Percentiles rank a stretch among this genome's conserved stretches.
Conservation (phyloP, 2,888 invertebrate genomes). For the Hedychridium roseum region DNA sequence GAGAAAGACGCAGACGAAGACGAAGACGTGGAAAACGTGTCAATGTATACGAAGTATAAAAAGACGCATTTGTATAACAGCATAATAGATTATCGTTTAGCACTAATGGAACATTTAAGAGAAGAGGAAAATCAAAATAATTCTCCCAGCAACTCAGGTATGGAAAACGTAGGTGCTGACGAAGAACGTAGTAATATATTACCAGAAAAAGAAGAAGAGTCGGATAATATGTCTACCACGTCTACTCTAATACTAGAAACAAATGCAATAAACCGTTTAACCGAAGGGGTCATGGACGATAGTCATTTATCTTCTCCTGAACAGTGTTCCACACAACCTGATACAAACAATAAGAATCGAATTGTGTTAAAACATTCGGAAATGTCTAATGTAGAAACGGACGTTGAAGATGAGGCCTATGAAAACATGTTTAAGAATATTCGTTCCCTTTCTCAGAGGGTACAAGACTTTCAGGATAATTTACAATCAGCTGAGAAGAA, state of each 20-base stretch:
- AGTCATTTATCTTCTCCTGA: no score
- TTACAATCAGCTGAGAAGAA: no score
- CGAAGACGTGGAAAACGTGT: constrained; percentile 30
- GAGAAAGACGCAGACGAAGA: constrained; percentile 13
- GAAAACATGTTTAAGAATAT: no score
- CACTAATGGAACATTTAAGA: constrained; percentile 2
- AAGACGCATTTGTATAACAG: constrained; percentile 45
- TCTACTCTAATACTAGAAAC: constrained; percentile 1
- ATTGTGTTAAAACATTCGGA: no score
- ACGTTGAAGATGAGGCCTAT: no score
- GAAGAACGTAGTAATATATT: background rate
- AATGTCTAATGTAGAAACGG: no score
- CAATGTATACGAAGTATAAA: constrained; percentile 53
- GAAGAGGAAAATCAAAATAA: background rate
- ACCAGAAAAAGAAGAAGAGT: no score
- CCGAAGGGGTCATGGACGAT: no score
- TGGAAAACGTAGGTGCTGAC: constrained; percentile 6
- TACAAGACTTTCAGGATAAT: no score
- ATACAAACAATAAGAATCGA: no score
- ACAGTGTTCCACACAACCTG: no score
- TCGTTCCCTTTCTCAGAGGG: no score
- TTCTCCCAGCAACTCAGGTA: background rate
- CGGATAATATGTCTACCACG: constrained; percentile 1
- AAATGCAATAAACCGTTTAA: background rate
- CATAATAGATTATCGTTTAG: constrained; percentile 48